Percentiles rank a stretch among this genome's conserved stretches.
These are phyloP conservation scores for Gambusia affinis DNA, from an alignment of 2,113 vertebrate genomes.

Conservation along the genomic window DNA sequence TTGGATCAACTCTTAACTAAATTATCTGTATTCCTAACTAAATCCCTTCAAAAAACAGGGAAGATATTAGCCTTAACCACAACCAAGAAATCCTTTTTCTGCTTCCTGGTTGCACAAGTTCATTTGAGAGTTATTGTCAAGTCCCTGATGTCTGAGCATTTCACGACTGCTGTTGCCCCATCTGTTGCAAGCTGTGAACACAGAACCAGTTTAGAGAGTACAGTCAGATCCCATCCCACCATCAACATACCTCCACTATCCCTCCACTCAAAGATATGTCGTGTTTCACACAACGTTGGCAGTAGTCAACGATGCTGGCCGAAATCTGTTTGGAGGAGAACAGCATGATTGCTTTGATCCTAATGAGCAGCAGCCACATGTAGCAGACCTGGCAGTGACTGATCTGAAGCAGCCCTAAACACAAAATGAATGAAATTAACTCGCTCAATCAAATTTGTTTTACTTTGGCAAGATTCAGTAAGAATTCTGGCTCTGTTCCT, in stretches of 20 bases:
- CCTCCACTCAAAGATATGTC: background rate
- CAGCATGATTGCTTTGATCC: background rate
- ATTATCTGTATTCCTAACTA: background rate
- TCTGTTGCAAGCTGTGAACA: background rate
- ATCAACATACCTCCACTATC: background rate
- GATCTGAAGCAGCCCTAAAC: background rate
- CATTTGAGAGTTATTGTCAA: no score
- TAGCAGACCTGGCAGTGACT: background rate
- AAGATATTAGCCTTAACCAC: background rate
- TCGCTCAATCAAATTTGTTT: background rate
- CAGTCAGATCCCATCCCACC: background rate
- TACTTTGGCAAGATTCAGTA: background rate
- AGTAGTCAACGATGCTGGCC: background rate
- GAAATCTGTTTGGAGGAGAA: constrained; percentile 1
- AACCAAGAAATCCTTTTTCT: background rate
- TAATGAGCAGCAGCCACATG: background rate
- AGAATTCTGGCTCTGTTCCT: background rate
- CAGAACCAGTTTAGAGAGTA: background rate
- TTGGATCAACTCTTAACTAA: background rate
- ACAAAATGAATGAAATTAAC: background rate
- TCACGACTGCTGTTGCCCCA: background rate
- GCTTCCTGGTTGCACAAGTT: background rate
- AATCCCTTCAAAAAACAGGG: background rate
- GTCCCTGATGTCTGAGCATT: background rate
- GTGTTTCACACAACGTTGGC: background rate